Evolutionary conservation across 2,888 invertebrate species (phyloP), one percentile per base, ranked within the genome.

Genomic region (Galeopsomyia nigrocyanea): DNA sequence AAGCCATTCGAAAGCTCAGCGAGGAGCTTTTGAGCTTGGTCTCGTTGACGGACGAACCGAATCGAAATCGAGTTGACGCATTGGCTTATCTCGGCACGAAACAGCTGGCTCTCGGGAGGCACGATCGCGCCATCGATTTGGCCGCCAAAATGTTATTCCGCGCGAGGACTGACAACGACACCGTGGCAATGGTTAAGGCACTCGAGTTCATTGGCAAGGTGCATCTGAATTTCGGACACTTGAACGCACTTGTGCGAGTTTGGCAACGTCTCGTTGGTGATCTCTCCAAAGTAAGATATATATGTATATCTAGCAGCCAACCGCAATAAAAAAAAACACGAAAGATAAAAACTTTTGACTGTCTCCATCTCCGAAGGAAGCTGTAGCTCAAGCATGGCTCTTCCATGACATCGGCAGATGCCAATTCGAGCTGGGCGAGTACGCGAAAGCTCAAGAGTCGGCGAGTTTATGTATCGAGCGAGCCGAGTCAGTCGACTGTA

Each of bases 221-320:
- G 16, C 85, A 85, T 26, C 68, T 85, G 21, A 80, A 76, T 49
- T 84, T 83, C 22, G 79, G 82, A 0, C 82, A 84, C 71, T 26
- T 84, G 21, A 73, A 80, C 6, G 84, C 82, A 0, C 79, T 81
- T 0, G 81, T 81, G 0, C 77, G 68, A 3, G 81, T 80, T 0
- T 84, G 84, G 83, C 76, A 83, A 26, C 70, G 79, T 9, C 68
- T 84, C 6, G 68, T 77, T 26, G 22, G 13, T 7, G 65, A 73
- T 3, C 2, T 75, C 13, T 39, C 39, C 13, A 2, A 64, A 14
- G 75, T 75, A 60, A 49, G 16, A 5, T 17, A n/a, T 17, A 7
- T 31, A 31, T 31, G 7, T 7, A 7, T 31, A 31, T 7, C 7
- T 31, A 7, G 7, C 31, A 31, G 7, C 7, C 31, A 31, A 31